Evolutionary conservation across 2,797 vertebrate species (phyloP).

Genomic region (Microchirus variegatus): DNA sequence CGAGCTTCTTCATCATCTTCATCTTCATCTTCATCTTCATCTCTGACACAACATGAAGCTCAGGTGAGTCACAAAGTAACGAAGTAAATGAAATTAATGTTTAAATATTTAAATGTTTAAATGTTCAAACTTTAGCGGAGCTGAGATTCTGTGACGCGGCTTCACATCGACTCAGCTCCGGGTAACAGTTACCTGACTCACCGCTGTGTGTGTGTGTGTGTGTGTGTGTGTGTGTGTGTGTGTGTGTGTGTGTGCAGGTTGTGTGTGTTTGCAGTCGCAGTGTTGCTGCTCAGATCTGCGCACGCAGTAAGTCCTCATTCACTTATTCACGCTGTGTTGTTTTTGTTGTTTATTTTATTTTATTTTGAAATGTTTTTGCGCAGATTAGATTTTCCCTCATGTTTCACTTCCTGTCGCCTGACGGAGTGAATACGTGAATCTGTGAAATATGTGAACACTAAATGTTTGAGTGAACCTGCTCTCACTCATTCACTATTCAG

Average conservation of each 20-base stretch:
- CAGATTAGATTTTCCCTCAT: no score
- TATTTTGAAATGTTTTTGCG: no score
- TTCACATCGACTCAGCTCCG: constrained; percentile 13
- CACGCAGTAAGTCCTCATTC: constrained; percentile 80
- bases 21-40: no score
- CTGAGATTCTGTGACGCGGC: no score
- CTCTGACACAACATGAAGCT: no score
- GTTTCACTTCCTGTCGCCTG: not conserved
- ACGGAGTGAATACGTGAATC: constrained; percentile 6
- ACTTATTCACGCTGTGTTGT: constrained; percentile 33
- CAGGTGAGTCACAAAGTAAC: no score
- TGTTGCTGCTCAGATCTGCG: constrained; percentile 48
- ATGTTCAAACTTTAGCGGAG: no score
- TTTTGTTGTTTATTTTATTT: no score
- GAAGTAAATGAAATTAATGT: no score
- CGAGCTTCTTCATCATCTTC: constrained; percentile 19
- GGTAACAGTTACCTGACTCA: not conserved
- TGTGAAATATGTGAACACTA: constrained; percentile 3
- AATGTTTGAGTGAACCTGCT: constrained; percentile 64
- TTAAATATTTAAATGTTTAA: no score
- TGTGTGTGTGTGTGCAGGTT: constrained; percentile 52
- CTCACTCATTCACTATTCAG: constrained; percentile 36
- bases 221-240: not conserved
- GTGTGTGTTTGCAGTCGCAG: constrained; percentile 55
- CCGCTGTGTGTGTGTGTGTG: not conserved